Conservation (phyloP, 1,140 invertebrate species). For the Temnothorax longispinosus region DNA sequence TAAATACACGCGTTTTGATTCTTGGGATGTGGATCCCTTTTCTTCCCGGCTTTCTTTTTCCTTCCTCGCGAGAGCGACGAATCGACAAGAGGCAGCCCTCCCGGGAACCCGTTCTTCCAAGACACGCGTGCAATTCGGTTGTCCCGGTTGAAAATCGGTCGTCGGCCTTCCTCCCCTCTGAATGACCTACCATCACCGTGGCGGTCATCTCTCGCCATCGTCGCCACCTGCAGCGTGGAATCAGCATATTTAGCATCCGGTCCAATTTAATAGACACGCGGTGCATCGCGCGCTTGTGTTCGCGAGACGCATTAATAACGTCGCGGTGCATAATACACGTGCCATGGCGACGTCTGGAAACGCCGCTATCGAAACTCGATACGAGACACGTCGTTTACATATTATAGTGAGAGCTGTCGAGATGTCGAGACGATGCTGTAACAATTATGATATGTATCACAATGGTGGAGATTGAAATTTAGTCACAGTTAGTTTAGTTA, state of each 20-base stretch:
- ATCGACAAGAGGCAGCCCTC: constrained; percentile 16
- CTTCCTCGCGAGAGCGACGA: constrained; percentile 9
- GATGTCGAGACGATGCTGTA: neutral
- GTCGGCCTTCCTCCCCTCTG: constrained; percentile 50
- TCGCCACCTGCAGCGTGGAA: constrained; percentile 75
- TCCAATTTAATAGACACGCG: constrained; percentile 74
- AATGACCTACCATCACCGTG: constrained; percentile 32
- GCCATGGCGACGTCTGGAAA: constrained; percentile 24
- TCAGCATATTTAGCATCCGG: constrained; percentile 76
- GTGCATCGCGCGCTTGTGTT: constrained; percentile 59
- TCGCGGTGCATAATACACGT: constrained; percentile 46
- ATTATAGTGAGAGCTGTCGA: constrained; percentile 11
- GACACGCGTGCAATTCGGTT: neutral
- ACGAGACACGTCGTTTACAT: constrained; percentile 21
- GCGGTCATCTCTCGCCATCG: constrained; percentile 16
- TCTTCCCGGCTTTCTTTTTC: neutral
- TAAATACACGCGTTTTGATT: constrained; percentile 36
- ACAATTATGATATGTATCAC: constrained; percentile 1
- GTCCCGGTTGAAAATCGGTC: constrained; percentile 68
- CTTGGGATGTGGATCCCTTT: neutral
- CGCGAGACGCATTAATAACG: constrained; percentile 70
- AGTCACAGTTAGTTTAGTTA: neutral
- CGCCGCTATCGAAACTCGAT: constrained; percentile 34
- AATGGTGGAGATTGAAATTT: neutral
- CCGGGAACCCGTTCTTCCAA: constrained; percentile 55